Base-by-base conservation (phyloP, 2,888 invertebrate genomes). In the Quadroppia sp. region DNA sequence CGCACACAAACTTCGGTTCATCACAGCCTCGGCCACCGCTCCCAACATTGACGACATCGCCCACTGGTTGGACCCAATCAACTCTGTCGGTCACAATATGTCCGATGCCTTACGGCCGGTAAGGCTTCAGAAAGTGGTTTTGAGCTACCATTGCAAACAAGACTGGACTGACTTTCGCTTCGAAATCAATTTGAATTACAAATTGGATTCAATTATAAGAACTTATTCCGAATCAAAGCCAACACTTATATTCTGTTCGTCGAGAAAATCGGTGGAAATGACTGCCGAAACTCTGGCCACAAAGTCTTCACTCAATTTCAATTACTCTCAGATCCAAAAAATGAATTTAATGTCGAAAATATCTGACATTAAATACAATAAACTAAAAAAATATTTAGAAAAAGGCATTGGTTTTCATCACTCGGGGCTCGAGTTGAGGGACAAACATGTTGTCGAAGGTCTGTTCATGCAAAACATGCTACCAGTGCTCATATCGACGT, bases 11-110 rank as follows among this genome's bases (percentile, higher is more conserved):
- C 56, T n/a, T 67, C 78, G 91, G 79, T 90, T 91, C 81, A 82
- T 91, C 9, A 90, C 90, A 0, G 87, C 89, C 0, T 91, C 91
- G 0, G 91, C 92, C 1, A 91, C 91, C 0, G 87, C 91, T 75
- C 87, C 89, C 64, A 92, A 92, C 80, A 87, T 89, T 36, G 87
- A 88, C 78, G 91, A 92, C 80, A 45, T 76, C n/a, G 73, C 76
- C n/a, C 42, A 71, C 13, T 76, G 76, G 76, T 28, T 75, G 25
- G 71, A 71, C n/a, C 48, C 25, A 11, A 23, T 32, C 13, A 50
- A 69, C 13, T 50, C 72, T 30, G 17, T 42, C 17, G 61, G 53
- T n/a, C 25, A 69, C 15, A 48, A 50, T n/a, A 6, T 76, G 7
- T 50, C 74, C 9, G 90, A 91, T 76, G 87, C 87, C 78, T 85